Percentiles rank a stretch among this genome's conserved stretches.
Conservation (phyloP, 2,113 vertebrate genomes). For the Acrocephalus arundinaceus region DNA sequence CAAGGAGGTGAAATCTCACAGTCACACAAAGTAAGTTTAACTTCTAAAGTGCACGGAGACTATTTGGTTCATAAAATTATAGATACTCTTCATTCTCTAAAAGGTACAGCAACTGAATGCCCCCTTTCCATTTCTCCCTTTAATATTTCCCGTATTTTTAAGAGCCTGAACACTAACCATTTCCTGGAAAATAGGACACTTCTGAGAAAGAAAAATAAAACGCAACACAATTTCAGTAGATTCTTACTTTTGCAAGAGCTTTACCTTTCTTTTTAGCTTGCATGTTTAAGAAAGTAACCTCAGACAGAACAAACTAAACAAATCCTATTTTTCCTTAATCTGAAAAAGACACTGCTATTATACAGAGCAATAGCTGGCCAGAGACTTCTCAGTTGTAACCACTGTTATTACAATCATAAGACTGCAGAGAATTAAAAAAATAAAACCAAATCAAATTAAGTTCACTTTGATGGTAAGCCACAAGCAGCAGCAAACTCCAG, state of each 20-base stretch:
- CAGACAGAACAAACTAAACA: neutral
- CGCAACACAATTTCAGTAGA: neutral
- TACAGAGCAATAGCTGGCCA: neutral
- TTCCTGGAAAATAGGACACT: neutral
- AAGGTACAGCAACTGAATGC: neutral
- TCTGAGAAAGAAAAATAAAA: neutral
- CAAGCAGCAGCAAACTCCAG: neutral
- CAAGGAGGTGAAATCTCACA: neutral
- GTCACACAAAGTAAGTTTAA: neutral
- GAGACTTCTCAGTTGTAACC: neutral
- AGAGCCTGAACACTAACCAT: neutral
- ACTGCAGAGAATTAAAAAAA: conserved; percentile 37
- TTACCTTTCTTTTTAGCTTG: neutral
- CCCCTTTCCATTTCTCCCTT: neutral
- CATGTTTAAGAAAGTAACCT: conserved; percentile 11
- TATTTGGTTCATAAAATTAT: neutral
- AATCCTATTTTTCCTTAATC: neutral
- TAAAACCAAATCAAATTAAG: neutral
- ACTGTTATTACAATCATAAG: neutral
- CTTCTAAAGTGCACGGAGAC: neutral
- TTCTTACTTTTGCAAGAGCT: neutral
- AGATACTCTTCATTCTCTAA: neutral
- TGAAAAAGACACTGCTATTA: neutral
- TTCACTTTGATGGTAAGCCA: neutral
- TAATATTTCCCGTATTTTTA: neutral